These are phyloP conservation scores for Leistus spinibarbis DNA, from an alignment of 2,888 invertebrate species.

Conservation along the genomic window DNA sequence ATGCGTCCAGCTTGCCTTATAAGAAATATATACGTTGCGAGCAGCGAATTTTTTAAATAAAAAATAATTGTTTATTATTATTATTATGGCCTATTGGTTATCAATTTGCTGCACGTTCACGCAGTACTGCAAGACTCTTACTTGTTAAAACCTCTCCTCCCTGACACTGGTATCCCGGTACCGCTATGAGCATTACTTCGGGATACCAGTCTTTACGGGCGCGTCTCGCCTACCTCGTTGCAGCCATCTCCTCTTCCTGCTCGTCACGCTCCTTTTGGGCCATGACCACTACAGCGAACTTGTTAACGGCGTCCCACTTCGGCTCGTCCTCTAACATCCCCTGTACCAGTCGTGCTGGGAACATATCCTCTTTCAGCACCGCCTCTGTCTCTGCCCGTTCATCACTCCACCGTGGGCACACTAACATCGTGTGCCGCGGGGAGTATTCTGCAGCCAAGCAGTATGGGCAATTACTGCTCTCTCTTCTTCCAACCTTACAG, in stretches of 20 bases:
- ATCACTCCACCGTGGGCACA: neutral
- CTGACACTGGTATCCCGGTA: neutral
- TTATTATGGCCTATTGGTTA: too few relatives aligned
- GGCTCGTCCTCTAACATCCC: neutral
- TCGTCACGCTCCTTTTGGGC: neutral
- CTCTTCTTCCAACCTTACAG: too few relatives aligned
- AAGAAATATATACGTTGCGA: too few relatives aligned
- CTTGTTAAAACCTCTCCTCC: neutral
- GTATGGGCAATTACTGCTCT: too few relatives aligned
- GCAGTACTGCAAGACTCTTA: neutral
- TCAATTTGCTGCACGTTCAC: neutral
- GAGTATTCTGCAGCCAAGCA: neutral
- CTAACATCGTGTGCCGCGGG: neutral
- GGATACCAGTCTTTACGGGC: neutral
- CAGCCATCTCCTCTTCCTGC: neutral
- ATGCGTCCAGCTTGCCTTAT: too few relatives aligned
- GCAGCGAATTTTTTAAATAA: too few relatives aligned
- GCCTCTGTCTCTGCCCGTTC: neutral
- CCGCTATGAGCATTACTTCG: neutral
- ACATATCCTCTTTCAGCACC: neutral
- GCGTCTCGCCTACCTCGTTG: neutral
- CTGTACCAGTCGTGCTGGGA: neutral
- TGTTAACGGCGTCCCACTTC: neutral
- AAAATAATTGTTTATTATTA: too few relatives aligned
- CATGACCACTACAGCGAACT: neutral